Evolutionary conservation across 2,797 vertebrate genomes (phyloP).

Genomic region (Halcyon chelicuti): DNA sequence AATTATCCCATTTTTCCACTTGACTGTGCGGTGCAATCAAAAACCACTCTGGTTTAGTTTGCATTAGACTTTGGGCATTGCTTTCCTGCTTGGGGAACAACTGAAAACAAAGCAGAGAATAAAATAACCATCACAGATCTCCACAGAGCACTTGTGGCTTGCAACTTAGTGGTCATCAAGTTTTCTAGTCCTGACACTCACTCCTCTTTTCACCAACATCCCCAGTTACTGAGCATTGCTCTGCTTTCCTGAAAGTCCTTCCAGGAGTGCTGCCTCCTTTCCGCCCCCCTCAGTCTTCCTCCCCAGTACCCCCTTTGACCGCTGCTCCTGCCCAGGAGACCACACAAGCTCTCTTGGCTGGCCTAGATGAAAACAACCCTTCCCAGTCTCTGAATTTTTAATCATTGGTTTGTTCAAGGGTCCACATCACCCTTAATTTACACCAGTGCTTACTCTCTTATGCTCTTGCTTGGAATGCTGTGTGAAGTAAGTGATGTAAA

Average conservation of each 20-base stretch:
- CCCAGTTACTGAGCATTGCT: background rate
- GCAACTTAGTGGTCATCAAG: background rate
- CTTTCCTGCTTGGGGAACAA: background rate
- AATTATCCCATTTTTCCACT: conserved; percentile 13
- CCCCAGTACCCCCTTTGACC: background rate
- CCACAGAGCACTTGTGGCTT: conserved; percentile 30
- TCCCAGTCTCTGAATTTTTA: background rate
- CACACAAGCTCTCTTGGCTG: background rate
- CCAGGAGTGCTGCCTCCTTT: background rate
- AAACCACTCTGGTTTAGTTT: conserved; percentile 3
- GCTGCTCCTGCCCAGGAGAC: background rate
- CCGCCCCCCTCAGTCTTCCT: background rate
- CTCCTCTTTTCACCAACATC: background rate
- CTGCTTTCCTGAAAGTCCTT: background rate
- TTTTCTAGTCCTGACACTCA: background rate
- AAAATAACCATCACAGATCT: conserved; percentile 16
- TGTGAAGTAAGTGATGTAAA: fast-evolving
- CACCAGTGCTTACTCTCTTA: background rate
- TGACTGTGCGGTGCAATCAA: background rate
- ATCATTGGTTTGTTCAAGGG: background rate
- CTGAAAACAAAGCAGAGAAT: background rate
- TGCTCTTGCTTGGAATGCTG: background rate
- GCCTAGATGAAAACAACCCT: fast-evolving
- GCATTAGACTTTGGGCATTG: background rate
- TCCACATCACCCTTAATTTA: background rate